A percentile compares a stretch with the other conserved stretches of the same genome.
Evolutionary conservation across 2,797 vertebrate genomes (phyloP).

Genomic region (Oreonectes daqikongensis): DNA sequence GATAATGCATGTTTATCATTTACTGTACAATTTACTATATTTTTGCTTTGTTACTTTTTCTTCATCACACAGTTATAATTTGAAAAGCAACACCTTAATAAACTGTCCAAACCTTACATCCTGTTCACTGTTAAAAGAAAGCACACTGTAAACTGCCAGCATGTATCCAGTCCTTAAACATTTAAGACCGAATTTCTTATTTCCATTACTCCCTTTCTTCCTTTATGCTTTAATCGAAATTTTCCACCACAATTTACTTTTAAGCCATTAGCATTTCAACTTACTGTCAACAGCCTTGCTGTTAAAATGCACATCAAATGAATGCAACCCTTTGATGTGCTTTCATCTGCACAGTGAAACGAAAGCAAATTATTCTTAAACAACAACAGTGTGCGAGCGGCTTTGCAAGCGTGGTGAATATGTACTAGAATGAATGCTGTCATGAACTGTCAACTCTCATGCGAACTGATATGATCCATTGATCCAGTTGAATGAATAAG

Average conservation of each 20-base stretch:
- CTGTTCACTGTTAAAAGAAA: no score
- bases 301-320: not conserved
- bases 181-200: not conserved
- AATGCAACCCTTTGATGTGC: conserved; percentile 18
- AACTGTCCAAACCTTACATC: no score
- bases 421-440: not conserved
- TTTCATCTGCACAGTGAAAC: not conserved
- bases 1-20: no score
- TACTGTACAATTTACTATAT: no score
- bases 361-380: conserved; percentile 26
- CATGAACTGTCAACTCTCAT: not conserved
- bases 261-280: conserved; percentile 20
- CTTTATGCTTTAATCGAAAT: not conserved
- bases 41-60: no score
- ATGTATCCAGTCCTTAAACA: no score
- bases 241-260: conserved; percentile 14
- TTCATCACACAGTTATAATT: no score
- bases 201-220: not conserved
- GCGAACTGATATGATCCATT: conserved; percentile 10
- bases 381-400: not conserved
- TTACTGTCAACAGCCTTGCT: not conserved
- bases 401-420: conserved; percentile 14
- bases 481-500: not conserved
- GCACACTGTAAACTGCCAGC: no score
- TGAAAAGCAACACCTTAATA: no score